phyloP scores from a whole-genome alignment of 2,888 invertebrate species.

The Cloeon dipterum region DNA sequence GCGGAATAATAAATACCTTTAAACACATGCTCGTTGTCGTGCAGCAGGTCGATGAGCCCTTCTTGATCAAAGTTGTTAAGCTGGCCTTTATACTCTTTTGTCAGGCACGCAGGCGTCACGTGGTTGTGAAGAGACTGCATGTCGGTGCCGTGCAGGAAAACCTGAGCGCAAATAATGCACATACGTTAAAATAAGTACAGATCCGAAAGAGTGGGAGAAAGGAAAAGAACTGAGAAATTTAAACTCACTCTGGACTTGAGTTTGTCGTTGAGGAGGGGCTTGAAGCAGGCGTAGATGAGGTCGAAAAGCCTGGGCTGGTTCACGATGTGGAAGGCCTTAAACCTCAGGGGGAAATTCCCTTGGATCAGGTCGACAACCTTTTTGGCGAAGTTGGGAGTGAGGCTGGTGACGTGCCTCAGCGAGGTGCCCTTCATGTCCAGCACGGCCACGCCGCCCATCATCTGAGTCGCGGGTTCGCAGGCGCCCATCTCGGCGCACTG shows the following conservation, averaged over 20 bases:
- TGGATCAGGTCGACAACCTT: constrained; percentile 5
- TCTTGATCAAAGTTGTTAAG: constrained; percentile 4
- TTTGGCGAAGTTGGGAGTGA: not conserved
- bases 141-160: constrained; percentile 49
- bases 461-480: constrained; percentile 48
- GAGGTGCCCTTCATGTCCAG: constrained; percentile 40
- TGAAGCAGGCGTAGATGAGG: constrained; percentile 12
- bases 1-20: too few relatives aligned
- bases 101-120: constrained; percentile 41
- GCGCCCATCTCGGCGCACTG: constrained; percentile 35
- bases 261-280: constrained; percentile 12
- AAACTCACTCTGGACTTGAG: constrained; percentile 10
- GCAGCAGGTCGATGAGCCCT: not conserved
- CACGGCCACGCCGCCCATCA: constrained; percentile 50
- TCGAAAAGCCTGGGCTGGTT: constrained; percentile 24
- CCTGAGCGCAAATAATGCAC: too few relatives aligned
- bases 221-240: too few relatives aligned
- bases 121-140: constrained; percentile 48
- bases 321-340: constrained; percentile 23
- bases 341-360: constrained; percentile 23
- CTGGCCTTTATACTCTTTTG: constrained; percentile 41
- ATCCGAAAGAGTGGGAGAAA: too few relatives aligned
- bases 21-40: not conserved
- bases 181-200: too few relatives aligned
- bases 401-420: not conserved